These are phyloP conservation scores for Cavia porcellus DNA, from an alignment of 2,113 vertebrate species.

Conservation along the genomic window DNA sequence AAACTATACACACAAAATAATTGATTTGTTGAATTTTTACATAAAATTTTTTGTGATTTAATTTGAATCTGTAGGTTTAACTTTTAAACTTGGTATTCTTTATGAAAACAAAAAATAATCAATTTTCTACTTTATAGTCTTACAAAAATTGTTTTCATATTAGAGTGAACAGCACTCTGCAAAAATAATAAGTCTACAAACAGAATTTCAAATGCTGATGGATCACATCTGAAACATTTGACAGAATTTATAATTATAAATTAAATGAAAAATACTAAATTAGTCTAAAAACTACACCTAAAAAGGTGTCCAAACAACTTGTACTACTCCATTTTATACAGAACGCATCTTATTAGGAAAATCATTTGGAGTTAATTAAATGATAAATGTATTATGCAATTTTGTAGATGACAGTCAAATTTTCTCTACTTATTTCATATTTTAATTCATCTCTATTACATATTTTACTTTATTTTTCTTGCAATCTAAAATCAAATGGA, in stretches of 20 bases:
- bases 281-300: neutral
- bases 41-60: constrained; percentile 16
- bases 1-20: constrained; percentile 19
- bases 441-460: too few relatives aligned
- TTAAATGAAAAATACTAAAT: neutral
- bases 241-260: neutral
- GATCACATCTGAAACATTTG: neutral
- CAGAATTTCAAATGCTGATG: neutral
- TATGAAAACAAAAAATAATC: neutral
- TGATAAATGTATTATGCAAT: neutral
- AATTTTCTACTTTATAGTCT: neutral
- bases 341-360: neutral
- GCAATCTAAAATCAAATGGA: neutral
- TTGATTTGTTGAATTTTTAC: neutral
- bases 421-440: neutral
- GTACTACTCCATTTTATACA: neutral
- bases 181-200: neutral
- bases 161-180: neutral
- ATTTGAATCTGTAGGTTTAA: neutral
- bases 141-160: neutral
- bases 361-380: neutral
- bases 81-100: neutral
- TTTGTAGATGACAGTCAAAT: neutral
- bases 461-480: neutral
- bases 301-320: neutral